Conservation (phyloP, 2,888 invertebrate species). For the Eristalis arbustorum region DNA sequence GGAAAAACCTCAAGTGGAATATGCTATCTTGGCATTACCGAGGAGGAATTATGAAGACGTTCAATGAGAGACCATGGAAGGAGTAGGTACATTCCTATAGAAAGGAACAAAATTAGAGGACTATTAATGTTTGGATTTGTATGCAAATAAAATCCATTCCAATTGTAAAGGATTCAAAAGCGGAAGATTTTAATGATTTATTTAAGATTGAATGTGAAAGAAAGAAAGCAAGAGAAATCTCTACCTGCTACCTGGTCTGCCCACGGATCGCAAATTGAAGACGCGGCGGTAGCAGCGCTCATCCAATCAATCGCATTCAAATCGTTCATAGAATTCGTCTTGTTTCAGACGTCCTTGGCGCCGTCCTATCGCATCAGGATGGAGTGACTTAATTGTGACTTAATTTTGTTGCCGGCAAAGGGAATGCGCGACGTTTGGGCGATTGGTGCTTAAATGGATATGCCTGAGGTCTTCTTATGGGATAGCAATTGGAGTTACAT, state of each 20-base stretch:
- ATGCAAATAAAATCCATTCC: slow-evolving; percentile 56
- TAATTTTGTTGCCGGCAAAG: not conserved
- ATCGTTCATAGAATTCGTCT: slow-evolving; percentile 17
- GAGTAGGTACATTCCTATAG: not conserved
- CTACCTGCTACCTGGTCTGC: not conserved
- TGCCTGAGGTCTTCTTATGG: slow-evolving; percentile 1
- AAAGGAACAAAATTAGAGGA: slow-evolving; percentile 54
- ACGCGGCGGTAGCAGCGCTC: not conserved
- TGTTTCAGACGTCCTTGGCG: slow-evolving; percentile 14
- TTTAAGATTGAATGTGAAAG: slow-evolving; percentile 40
- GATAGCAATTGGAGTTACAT: slow-evolving; percentile 41
- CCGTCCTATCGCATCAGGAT: not conserved
- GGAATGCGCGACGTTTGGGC: not conserved
- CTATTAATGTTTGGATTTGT: slow-evolving; percentile 62
- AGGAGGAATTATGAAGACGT: slow-evolving; percentile 3
- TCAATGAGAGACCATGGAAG: not conserved
- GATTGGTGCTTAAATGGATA: slow-evolving; percentile 23
- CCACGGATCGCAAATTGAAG: not conserved
- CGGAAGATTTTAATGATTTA: slow-evolving; percentile 70
- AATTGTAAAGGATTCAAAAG: slow-evolving; percentile 60
- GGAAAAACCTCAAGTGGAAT: slow-evolving; percentile 24
- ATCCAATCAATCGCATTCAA: slow-evolving; percentile 50
- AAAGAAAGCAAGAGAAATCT: slow-evolving; percentile 13
- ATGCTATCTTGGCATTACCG: slow-evolving; percentile 41
- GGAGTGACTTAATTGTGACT: not conserved